phyloP scores from a whole-genome alignment of 2,888 invertebrate species.

The Mechanitis messenoides region DNA sequence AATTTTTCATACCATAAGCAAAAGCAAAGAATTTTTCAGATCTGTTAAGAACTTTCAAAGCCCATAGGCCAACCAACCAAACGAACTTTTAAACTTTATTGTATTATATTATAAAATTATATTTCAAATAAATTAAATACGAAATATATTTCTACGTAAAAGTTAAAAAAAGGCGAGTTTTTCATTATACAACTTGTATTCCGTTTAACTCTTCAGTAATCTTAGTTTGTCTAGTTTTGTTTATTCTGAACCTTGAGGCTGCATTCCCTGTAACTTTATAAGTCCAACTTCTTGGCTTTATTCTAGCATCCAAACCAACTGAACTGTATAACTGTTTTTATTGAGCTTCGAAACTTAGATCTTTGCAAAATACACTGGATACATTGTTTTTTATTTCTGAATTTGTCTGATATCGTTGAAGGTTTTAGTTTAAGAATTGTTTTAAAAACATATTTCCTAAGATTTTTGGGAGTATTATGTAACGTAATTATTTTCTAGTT shows the following conservation, averaged over 20 bases:
- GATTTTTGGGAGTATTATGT: too few species aligned
- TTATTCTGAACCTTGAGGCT: conserved; percentile 44
- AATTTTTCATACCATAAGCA: too few species aligned
- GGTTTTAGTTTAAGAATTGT: not conserved
- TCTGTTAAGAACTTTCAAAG: too few species aligned
- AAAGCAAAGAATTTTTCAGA: too few species aligned
- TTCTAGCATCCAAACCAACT: conserved; percentile 31
- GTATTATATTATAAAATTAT: conserved; percentile 9
- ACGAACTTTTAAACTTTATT: too few species aligned
- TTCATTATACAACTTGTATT: too few species aligned
- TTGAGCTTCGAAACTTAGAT: conserved; percentile 2
- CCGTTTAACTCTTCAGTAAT: conserved; percentile 21
- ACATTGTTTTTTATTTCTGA: not conserved
- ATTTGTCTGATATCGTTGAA: not conserved
- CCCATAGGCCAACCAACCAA: too few species aligned
- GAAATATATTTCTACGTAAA: too few species aligned
- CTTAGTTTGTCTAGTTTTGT: conserved; percentile 33
- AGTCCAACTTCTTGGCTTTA: conserved; percentile 40
- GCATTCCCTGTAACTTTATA: conserved; percentile 35
- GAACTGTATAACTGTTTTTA: conserved; percentile 23
- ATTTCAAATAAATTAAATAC: not conserved
- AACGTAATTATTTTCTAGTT: too few species aligned
- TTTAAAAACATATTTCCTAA: not conserved
- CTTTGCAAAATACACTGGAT: not conserved
- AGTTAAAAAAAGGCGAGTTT: too few species aligned